Evolutionary conservation across 1,140 invertebrate genomes (phyloP).

Genomic region (Brachionus rubens): DNA sequence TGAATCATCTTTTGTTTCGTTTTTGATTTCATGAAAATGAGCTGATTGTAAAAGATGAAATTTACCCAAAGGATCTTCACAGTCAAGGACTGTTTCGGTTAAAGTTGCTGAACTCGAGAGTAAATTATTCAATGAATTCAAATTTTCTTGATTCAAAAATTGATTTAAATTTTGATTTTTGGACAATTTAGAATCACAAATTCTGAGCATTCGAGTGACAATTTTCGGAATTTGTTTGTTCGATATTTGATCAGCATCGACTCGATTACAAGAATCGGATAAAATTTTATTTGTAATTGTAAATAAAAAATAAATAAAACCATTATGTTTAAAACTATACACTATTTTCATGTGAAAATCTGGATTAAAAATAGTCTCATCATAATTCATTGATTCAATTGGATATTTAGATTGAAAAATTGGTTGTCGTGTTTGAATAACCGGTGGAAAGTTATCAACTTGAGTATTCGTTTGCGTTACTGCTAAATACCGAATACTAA

Average conservation of each 20-base stretch:
- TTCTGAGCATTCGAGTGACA: slow-evolving; percentile 44
- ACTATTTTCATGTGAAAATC: slow-evolving; percentile 44
- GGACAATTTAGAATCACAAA: slow-evolving; percentile 28
- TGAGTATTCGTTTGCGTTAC: not conserved
- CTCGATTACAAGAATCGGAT: slow-evolving; percentile 21
- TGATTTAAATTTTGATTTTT: not conserved
- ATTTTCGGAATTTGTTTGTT: slow-evolving; percentile 8
- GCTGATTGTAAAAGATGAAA: slow-evolving; percentile 28
- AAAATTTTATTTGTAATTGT: slow-evolving; percentile 44
- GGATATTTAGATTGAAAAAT: slow-evolving; percentile 41
- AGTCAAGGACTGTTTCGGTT: slow-evolving; percentile 33
- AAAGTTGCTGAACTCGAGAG: slow-evolving; percentile 8
- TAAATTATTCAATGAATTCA: not conserved
- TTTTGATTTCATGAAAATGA: slow-evolving; percentile 20
- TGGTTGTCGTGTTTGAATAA: not conserved
- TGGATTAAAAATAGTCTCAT: slow-evolving; percentile 33
- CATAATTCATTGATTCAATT: slow-evolving; percentile 41
- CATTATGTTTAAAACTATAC: slow-evolving; percentile 45
- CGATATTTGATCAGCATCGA: slow-evolving; percentile 2
- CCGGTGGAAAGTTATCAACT: not conserved
- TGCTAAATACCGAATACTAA: slow-evolving; percentile 34
- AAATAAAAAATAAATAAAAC: slow-evolving; percentile 41
- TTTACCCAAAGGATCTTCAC: not conserved
- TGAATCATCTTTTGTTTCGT: not conserved
- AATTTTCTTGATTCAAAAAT: not conserved